Base-by-base conservation (phyloP, 2,888 invertebrate genomes). In the Hirtodrosophila cameraria region DNA sequence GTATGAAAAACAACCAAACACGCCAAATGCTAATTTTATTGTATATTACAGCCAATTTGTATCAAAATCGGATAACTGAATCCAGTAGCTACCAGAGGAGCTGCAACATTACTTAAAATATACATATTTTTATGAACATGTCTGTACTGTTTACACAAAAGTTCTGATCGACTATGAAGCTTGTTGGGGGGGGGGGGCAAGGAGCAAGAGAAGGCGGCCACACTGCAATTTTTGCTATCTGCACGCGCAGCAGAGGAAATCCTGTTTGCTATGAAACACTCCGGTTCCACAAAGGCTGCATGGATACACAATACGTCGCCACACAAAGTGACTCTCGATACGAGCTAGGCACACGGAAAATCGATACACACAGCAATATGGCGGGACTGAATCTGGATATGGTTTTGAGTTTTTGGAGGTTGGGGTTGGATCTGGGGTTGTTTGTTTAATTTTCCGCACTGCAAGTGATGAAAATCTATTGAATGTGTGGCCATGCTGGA, bases 381-480 rank as follows among this genome's bases (percentile, higher is more conserved):
- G 64, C 66, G 53, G 38, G 61, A 30, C 43, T 13, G 38, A 39
- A 33, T 43, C 38, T 5, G 23, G 23, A 23, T 8, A 23, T n/a
- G n/a, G n/a, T n/a, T n/a, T n/a, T n/a, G n/a, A n/a, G n/a, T n/a
- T n/a, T n/a, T n/a, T n/a, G n/a, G n/a, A 46, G 33, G 25, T 39
- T 46, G 38, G 57, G 8, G 28, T 46, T 45, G 49, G 23, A 15
- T n/a, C 36, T 36, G 43, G 77, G 80, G 78, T 71, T 86, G 87
- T 86, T 87, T 86, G 83, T 77, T 86, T 86, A 81, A 83, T 87
- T 87, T 86, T 80, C 75, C 75, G 72, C 77, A 75, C 71, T 62
- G 69, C 75, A 79, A 77, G 83, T 86, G 88, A 86, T 86, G 88
- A 85, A 87, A 87, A 87, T 87, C 87, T 86, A 85, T 85, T 77